Evolutionary conservation across 1,140 invertebrate species (phyloP).

Genomic region (Calosoma granatense): DNA sequence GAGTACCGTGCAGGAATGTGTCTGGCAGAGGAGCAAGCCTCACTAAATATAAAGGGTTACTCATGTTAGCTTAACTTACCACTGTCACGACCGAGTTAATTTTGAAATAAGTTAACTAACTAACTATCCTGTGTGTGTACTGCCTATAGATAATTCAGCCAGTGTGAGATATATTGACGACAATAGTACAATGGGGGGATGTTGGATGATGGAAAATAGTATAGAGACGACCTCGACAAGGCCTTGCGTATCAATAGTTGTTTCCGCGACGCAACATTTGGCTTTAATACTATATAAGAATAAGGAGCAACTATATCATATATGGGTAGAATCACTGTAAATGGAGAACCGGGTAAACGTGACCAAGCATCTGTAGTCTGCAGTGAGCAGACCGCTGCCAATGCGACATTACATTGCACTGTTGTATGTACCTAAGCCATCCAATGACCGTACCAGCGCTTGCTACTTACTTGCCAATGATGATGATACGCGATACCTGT

Average conservation of each 20-base stretch:
- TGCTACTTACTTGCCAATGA: too few species aligned
- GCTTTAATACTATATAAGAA: slow-evolving; percentile 33
- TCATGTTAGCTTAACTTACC: not conserved
- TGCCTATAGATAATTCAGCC: too few species aligned
- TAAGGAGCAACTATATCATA: slow-evolving; percentile 38
- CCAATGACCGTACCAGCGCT: too few species aligned
- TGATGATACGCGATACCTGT: too few species aligned
- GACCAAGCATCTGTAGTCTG: slow-evolving; percentile 17
- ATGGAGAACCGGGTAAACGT: slow-evolving; percentile 36
- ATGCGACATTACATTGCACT: not conserved
- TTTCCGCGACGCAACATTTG: slow-evolving; percentile 23
- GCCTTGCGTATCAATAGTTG: slow-evolving; percentile 21
- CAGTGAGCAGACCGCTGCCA: not conserved
- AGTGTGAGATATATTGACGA: too few species aligned
- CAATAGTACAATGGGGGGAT: too few species aligned
- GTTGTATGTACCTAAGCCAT: too few species aligned
- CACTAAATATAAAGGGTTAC: not conserved
- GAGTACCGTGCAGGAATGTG: not conserved
- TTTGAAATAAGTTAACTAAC: not conserved
- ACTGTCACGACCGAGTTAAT: not conserved
- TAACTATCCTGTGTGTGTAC: not conserved
- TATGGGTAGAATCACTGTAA: slow-evolving; percentile 38
- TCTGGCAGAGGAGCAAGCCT: too few species aligned
- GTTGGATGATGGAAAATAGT: slow-evolving; percentile 18
- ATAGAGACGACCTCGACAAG: slow-evolving; percentile 33